These are phyloP conservation scores for Podarcis lilfordi DNA, from an alignment of 2,797 vertebrate species.

Conservation along the genomic window DNA sequence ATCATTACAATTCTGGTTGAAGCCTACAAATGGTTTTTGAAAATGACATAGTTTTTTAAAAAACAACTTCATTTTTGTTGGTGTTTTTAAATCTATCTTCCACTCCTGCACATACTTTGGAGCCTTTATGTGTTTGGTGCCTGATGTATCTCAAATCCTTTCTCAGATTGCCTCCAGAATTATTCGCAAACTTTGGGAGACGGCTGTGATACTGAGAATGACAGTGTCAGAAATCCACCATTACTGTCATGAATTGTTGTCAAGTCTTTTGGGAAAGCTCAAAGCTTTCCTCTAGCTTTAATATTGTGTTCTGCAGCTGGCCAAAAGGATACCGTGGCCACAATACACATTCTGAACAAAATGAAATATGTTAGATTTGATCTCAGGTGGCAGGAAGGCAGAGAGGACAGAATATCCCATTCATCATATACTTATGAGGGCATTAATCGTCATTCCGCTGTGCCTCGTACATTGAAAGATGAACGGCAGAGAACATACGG, in stretches of 20 bases:
- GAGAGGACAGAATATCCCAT: slow-evolving; percentile 32
- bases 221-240: not conserved
- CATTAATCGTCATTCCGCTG: slow-evolving; percentile 57
- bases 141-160: not conserved
- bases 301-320: not conserved
- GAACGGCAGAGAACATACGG: slow-evolving; percentile 64
- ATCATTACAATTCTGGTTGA: slow-evolving; percentile 9
- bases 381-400: slow-evolving; percentile 53
- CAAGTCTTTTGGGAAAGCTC: not conserved
- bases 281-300: slow-evolving; percentile 9
- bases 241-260: not conserved
- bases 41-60: slow-evolving; percentile 48
- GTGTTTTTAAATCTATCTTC: slow-evolving; percentile 55
- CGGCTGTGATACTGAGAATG: slow-evolving; percentile 2
- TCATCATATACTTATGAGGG: slow-evolving; percentile 54
- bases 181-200: not conserved
- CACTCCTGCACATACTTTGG: slow-evolving; percentile 29
- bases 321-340: slow-evolving; percentile 26
- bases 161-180: not conserved
- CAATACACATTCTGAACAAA: slow-evolving; percentile 31
- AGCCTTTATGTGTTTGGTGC: slow-evolving; percentile 27
- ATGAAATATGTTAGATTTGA: slow-evolving; percentile 61
- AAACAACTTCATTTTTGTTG: slow-evolving; percentile 20
- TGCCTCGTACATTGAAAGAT: slow-evolving; percentile 50
- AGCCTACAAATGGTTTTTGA: slow-evolving; percentile 46